These are phyloP conservation scores for Pangasius mekongensis DNA, from an alignment of 2,797 vertebrate genomes.

Conservation along the genomic window DNA sequence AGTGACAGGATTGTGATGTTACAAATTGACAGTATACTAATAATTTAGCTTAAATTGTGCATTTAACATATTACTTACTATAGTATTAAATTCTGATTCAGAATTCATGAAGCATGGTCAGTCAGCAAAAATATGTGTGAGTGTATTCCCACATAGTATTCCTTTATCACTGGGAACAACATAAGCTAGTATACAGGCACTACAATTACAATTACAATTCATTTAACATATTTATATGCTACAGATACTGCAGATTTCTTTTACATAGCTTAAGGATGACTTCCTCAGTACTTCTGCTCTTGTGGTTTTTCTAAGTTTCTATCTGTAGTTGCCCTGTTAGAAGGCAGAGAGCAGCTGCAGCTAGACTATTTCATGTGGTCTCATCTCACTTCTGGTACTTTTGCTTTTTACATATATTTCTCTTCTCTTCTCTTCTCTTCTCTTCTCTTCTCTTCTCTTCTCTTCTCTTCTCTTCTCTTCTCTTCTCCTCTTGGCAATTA, in stretches of 20 bases:
- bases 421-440: background rate
- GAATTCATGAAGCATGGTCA: background rate
- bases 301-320: slow-evolving; percentile 6
- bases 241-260: background rate
- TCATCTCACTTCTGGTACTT: background rate
- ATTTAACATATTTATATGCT: background rate
- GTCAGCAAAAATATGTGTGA: background rate
- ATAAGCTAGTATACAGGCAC: background rate
- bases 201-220: background rate
- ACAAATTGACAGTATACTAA: background rate
- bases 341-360: background rate
- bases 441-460: background rate
- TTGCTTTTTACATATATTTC: background rate
- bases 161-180: background rate
- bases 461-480: background rate
- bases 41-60: background rate
- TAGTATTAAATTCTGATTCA: background rate
- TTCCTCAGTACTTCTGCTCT: background rate
- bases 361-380: background rate
- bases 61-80: background rate
- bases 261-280: background rate
- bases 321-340: background rate
- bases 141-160: background rate
- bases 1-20: background rate
- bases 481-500: background rate